Evolutionary conservation across 2,888 invertebrate genomes (phyloP), one percentile per base, ranked within the genome.

Genomic region (Drosophila trichaetosa): DNA sequence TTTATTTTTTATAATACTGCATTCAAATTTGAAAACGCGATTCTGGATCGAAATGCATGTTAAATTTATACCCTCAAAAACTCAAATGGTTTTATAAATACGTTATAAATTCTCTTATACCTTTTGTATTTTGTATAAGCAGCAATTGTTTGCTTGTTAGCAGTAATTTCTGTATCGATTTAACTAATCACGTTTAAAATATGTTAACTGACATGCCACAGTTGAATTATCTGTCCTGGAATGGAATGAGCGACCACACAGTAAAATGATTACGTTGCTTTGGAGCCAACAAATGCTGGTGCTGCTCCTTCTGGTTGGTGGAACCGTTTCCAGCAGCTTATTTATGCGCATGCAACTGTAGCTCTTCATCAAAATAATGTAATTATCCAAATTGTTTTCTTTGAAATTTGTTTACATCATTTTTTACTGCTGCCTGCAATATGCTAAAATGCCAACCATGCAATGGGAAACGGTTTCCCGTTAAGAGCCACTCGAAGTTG

Each of bases 371-470:
- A 88, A 88, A 88, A 87, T 90, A 88, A 87, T 89, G 90, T 88
- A 90, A 87, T 87, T 87, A 87, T 90, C 86, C 82, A 90, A 90
- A 87, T 87, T 87, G 87, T 90, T 86, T 90, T 86, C 87, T 80
- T 88, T 88, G 90, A 85, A 85, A 85, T 89, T 87, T 85, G 85
- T 82, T 85, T 85, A 85, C 89, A 87, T 87, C 87, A 82, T 85
- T 85, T 68, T 79, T 69, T 77, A 64, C 72, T 58, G 57, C 36
- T 56, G 56, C 51, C 66, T 67, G 61, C 65, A 73, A 78, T 82
- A 77, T 80, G 69, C 80, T 73, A 74, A 69, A 73, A 73, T 60
- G 76, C 70, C 76, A 73, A 56, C 51, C 77, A 72, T 72, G 80
- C 86, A 67, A 83, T 68, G 87, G 64, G 77, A 87, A 87, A 71